Conservation (phyloP, 2,113 vertebrate species). For the Garra rufa region DNA sequence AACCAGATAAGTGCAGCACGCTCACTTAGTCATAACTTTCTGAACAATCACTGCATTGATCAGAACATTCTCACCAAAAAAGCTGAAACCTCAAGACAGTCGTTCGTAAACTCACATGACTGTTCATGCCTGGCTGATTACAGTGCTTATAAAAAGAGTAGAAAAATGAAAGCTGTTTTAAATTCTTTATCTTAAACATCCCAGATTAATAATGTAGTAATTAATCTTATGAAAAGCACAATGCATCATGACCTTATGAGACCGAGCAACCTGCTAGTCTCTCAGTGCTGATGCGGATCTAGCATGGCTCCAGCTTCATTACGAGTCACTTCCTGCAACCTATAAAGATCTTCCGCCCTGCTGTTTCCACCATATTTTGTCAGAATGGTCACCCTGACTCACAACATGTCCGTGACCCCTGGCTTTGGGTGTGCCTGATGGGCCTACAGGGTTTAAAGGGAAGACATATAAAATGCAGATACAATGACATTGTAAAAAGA, state of each 20-base stretch:
- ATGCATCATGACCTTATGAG: neutral
- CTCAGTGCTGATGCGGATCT: neutral
- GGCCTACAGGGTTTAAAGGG: neutral
- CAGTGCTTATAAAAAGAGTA: neutral
- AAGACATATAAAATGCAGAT: neutral
- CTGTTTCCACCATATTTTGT: neutral
- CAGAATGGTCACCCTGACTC: neutral
- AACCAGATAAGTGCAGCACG: no score
- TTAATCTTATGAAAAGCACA: neutral
- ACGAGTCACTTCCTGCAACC: neutral
- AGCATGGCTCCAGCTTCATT: slow-evolving; percentile 9
- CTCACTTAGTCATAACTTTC: no score
- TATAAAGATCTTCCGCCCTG: neutral
- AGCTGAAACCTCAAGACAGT: neutral
- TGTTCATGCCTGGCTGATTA: neutral
- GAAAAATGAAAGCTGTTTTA: neutral
- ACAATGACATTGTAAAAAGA: neutral
- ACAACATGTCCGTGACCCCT: neutral
- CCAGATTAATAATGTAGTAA: neutral
- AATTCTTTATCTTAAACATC: neutral
- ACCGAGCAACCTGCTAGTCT: neutral
- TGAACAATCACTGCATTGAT: neutral
- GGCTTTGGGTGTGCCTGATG: neutral
- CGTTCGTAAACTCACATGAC: neutral
- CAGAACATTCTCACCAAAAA: neutral